Percentiles rank a stretch among this genome's conserved stretches.
Evolutionary conservation across 2,888 invertebrate genomes (phyloP).

Genomic region (Caenorhabditis imperialis): DNA sequence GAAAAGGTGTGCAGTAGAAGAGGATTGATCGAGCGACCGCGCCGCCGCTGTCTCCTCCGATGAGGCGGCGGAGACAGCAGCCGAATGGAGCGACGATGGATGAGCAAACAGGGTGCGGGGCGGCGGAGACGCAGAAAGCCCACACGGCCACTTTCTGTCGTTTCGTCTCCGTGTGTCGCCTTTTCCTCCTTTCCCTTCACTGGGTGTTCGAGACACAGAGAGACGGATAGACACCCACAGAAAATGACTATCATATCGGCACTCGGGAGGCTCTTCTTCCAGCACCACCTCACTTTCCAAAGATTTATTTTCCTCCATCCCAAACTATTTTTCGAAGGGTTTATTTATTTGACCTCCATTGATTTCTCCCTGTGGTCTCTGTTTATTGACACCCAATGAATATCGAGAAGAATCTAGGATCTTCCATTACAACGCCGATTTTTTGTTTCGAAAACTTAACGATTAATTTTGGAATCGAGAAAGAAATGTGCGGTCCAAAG

Average conservation of each 20-base stretch:
- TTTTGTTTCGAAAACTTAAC: too few relatives aligned
- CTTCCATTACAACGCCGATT: too few relatives aligned
- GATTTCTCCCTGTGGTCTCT: too few relatives aligned
- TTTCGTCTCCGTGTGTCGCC: conserved; percentile 6
- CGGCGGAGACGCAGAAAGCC: conserved; percentile 14
- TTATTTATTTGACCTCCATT: not conserved
- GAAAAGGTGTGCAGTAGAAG: conserved; percentile 42
- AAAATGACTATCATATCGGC: conserved; percentile 36
- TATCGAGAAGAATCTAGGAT: too few relatives aligned
- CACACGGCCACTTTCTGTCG: conserved; percentile 38
- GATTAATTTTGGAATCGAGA: too few relatives aligned
- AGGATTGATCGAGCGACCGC: conserved; percentile 58
- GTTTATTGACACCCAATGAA: too few relatives aligned
- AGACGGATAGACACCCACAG: conserved; percentile 15
- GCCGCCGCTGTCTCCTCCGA: conserved; percentile 32
- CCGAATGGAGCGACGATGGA: conserved; percentile 5
- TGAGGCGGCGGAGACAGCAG: conserved; percentile 28
- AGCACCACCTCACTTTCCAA: too few relatives aligned
- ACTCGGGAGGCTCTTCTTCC: too few relatives aligned
- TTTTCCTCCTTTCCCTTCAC: conserved; percentile 6
- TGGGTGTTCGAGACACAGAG: conserved; percentile 41
- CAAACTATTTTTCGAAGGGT: not conserved
- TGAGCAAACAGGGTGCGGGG: not conserved
- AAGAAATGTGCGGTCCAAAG: conserved; percentile 19
- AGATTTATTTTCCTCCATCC: too few relatives aligned